These are phyloP conservation scores for Barbus barbus DNA, from an alignment of 2,113 vertebrate species.

Conservation along the genomic window DNA sequence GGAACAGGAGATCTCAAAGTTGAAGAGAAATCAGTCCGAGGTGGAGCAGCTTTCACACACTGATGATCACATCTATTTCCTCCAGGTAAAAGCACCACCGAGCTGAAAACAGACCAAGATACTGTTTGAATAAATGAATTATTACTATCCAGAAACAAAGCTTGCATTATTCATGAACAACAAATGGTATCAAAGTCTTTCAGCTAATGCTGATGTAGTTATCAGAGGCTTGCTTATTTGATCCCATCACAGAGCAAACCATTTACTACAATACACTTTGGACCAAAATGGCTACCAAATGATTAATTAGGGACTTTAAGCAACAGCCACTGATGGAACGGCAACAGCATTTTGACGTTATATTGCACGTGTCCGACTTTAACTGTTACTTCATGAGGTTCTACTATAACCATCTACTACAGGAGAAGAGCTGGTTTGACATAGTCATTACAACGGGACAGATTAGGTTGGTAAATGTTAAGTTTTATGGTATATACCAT, in stretches of 20 bases:
- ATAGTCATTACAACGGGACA: too few species aligned
- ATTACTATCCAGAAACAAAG: not conserved
- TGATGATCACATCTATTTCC: conserved; percentile 19
- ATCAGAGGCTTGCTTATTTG: not conserved
- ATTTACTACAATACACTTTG: not conserved
- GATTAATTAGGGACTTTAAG: not conserved
- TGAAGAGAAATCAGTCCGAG: not conserved
- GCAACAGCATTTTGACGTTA: too few species aligned
- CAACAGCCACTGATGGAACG: too few species aligned
- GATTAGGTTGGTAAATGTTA: too few species aligned
- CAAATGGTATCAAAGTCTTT: not conserved
- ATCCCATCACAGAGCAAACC: not conserved
- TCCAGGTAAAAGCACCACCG: conserved; percentile 4
- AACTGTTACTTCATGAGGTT: too few species aligned
- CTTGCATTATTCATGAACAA: not conserved
- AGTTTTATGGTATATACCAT: too few species aligned
- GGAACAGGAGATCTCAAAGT: not conserved
- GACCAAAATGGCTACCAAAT: not conserved
- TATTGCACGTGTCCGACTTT: too few species aligned
- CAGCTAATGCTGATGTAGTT: not conserved
- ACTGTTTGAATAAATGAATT: not conserved
- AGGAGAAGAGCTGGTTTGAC: too few species aligned
- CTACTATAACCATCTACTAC: too few species aligned
- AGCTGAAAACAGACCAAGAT: not conserved
- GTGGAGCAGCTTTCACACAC: not conserved